A percentile compares a stretch with the other conserved stretches of the same genome.
phyloP scores from a whole-genome alignment of 2,797 vertebrate genomes.

The Macropus fuliginosus region DNA sequence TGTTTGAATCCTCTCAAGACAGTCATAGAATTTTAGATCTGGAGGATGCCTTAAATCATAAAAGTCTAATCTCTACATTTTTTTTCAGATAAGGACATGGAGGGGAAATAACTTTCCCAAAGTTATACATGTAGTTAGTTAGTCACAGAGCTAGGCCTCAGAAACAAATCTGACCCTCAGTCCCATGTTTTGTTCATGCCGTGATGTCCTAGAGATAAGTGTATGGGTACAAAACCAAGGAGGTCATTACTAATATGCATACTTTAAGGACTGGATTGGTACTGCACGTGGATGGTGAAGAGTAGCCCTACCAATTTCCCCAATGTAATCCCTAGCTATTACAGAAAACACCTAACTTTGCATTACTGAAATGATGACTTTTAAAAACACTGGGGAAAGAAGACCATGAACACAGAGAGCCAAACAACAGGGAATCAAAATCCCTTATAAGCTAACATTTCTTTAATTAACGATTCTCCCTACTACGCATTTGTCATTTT shows the following conservation, averaged over 20 bases:
- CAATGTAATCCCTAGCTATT: constrained; percentile 20
- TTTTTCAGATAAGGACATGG: neutral
- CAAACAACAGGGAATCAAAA: neutral
- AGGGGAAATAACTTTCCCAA: neutral
- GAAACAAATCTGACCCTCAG: neutral
- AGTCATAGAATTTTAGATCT: constrained; percentile 36
- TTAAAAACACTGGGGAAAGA: constrained; percentile 32
- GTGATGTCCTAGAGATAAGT: neutral
- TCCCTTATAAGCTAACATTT: neutral
- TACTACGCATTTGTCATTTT: neutral
- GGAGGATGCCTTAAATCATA: constrained; percentile 52
- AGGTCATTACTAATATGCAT: constrained; percentile 18
- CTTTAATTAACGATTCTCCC: neutral
- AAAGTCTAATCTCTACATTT: neutral
- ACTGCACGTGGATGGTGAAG: constrained; percentile 22
- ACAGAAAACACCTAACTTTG: constrained; percentile 6
- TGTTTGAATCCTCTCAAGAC: constrained; percentile 26
- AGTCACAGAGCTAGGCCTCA: constrained; percentile 33
- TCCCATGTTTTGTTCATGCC: constrained; percentile 11
- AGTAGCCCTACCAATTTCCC: constrained; percentile 34
- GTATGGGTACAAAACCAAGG: constrained; percentile 19
- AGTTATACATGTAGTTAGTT: neutral
- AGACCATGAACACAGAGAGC: constrained; percentile 42
- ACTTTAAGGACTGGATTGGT: constrained; percentile 13
- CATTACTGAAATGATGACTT: constrained; percentile 41